phyloP scores from a whole-genome alignment of 2,113 vertebrate species.

The Brienomyrus longianalis region DNA sequence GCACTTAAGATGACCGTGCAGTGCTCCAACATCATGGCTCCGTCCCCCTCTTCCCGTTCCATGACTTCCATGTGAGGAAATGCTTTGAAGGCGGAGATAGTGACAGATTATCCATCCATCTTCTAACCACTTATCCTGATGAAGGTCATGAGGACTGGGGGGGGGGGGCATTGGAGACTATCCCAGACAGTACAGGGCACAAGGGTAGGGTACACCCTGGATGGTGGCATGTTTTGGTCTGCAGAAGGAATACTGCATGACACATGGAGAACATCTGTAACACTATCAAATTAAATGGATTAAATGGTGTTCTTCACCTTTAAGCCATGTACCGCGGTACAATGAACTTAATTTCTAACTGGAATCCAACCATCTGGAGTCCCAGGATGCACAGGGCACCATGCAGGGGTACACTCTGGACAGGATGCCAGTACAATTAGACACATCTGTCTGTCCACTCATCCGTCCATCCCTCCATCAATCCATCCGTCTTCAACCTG shows the following conservation, averaged over 20 bases:
- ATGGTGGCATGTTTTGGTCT: not conserved
- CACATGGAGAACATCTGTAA: not conserved
- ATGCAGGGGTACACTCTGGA: not conserved
- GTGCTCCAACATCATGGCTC: conserved; percentile 30
- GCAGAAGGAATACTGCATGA: not conserved
- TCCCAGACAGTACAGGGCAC: not conserved
- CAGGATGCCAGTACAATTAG: not conserved
- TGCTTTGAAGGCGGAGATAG: not conserved
- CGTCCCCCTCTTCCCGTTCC: conserved; percentile 1
- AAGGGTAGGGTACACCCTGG: not conserved
- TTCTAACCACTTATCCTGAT: not conserved
- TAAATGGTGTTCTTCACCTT: not conserved
- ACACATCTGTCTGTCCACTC: not conserved
- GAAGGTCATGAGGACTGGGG: not conserved
- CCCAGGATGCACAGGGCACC: not conserved
- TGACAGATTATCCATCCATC: not conserved
- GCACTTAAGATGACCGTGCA: conserved; percentile 11
- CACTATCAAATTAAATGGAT: not conserved
- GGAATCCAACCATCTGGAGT: not conserved
- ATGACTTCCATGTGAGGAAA: conserved; percentile 10
- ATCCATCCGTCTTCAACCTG: not conserved
- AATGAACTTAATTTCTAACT: not conserved
- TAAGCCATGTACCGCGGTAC: not conserved
- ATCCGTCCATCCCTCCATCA: not conserved
- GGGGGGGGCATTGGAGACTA: not conserved